These are phyloP conservation scores for Fulmarus glacialis DNA, from an alignment of 2,113 vertebrate genomes.

Conservation along the genomic window DNA sequence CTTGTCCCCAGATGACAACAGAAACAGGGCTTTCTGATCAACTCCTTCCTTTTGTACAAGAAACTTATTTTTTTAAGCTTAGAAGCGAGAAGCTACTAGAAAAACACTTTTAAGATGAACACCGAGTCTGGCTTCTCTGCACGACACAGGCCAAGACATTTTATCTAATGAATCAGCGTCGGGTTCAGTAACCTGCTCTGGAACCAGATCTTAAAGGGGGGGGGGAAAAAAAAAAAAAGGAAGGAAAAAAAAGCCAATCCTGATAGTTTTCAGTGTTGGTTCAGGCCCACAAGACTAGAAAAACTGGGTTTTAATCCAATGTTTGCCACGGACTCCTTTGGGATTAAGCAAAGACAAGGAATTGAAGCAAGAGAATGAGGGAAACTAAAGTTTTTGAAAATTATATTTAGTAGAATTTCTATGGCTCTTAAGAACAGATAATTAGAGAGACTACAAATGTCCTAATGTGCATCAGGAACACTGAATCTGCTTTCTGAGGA, in stretches of 20 bases:
- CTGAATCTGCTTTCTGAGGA: rapidly evolving
- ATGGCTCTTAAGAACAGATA: neutral
- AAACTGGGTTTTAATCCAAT: neutral
- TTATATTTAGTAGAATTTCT: neutral
- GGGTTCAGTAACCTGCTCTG: neutral
- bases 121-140: neutral
- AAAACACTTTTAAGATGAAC: neutral
- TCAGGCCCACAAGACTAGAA: neutral
- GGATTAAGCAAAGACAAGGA: neutral
- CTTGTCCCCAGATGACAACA: neutral
- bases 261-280: neutral
- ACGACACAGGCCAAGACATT: neutral
- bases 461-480: rapidly evolving
- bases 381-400: neutral
- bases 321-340: rapidly evolving
- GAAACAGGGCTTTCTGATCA: neutral
- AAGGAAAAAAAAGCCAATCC: neutral
- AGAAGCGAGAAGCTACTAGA: neutral
- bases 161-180: rapidly evolving
- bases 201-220: neutral
- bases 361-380: neutral
- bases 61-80: neutral
- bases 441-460: neutral
- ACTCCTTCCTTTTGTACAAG: neutral
- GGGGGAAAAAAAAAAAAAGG: neutral